Percentiles rank a stretch among this genome's conserved stretches.
phyloP scores from a whole-genome alignment of 2,888 invertebrate species.

The Drosophila monieri region DNA sequence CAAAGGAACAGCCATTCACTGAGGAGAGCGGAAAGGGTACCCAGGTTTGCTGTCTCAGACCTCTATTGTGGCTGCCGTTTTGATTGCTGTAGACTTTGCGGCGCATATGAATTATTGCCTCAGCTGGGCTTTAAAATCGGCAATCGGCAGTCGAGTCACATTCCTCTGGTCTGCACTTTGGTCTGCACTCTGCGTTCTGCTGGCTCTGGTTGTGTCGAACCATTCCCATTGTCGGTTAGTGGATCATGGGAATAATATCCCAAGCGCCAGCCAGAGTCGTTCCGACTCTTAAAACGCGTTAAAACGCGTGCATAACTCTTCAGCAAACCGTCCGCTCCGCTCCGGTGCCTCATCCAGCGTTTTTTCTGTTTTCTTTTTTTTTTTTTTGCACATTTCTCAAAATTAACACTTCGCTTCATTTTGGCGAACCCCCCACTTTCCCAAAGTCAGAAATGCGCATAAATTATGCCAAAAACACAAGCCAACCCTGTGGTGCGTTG shows the following conservation, averaged over 20 bases:
- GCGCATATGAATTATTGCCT: conserved; percentile 81
- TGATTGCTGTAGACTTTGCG: conserved; percentile 81
- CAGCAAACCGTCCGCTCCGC: conserved; percentile 32
- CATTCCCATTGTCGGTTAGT: conserved; percentile 73
- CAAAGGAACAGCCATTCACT: background rate
- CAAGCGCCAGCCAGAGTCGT: conserved; percentile 10
- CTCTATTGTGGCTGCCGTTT: conserved; percentile 61
- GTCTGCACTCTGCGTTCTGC: conserved; percentile 36
- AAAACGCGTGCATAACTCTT: conserved; percentile 53
- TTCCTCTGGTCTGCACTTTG: conserved; percentile 73
- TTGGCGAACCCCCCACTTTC: conserved; percentile 30
- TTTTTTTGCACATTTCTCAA: conserved; percentile 51
- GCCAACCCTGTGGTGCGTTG: conserved; percentile 58
- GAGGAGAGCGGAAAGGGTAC: conserved; percentile 4
- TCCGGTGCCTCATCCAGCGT: conserved; percentile 25
- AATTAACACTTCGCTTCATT: conserved; percentile 72
- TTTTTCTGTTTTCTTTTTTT: conserved; percentile 13
- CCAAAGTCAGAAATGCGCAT: conserved; percentile 54
- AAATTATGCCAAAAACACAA: conserved; percentile 77
- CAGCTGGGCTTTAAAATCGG: conserved; percentile 45
- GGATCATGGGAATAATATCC: conserved; percentile 67
- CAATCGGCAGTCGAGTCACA: conserved; percentile 68
- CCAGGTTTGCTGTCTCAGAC: conserved; percentile 1
- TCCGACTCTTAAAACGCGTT: conserved; percentile 29
- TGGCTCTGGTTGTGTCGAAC: conserved; percentile 3